Conservation (phyloP, 2,113 vertebrate genomes). For the Sander vitreus region DNA sequence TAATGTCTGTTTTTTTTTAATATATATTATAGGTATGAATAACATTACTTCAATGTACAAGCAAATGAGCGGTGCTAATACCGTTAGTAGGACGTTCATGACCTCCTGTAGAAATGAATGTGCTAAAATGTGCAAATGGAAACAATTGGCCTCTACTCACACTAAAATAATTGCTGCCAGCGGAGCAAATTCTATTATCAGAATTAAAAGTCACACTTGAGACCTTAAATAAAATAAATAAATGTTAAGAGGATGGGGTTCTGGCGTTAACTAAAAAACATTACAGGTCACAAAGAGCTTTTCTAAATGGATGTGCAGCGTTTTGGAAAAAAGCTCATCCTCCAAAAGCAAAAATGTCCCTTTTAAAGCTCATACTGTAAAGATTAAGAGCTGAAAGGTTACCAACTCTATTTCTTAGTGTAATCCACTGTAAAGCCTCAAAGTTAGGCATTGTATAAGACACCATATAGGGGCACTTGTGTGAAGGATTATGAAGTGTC, state of each 20-base stretch:
- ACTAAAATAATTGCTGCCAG: slow-evolving; percentile 44
- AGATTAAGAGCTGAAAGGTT: slow-evolving; percentile 63
- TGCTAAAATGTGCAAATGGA: slow-evolving; percentile 54
- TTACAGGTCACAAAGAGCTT: slow-evolving; percentile 34
- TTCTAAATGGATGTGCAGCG: slow-evolving; percentile 35
- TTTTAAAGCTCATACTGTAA: slow-evolving; percentile 20
- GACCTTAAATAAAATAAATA: slow-evolving; percentile 14
- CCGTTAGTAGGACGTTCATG: slow-evolving; percentile 1
- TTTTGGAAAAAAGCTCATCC: slow-evolving; percentile 27
- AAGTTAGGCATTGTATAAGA: slow-evolving; percentile 58
- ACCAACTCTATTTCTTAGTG: slow-evolving; percentile 49
- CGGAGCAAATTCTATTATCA: slow-evolving; percentile 33
- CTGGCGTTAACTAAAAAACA: slow-evolving; percentile 33
- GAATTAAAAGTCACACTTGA: slow-evolving; percentile 41
- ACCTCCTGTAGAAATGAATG: slow-evolving; percentile 34
- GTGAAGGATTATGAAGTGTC: slow-evolving; percentile 67
- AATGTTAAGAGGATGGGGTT: slow-evolving; percentile 20
- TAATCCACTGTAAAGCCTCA: slow-evolving; percentile 70
- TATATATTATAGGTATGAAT: slow-evolving; percentile 11
- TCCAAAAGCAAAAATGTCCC: slow-evolving; percentile 23
- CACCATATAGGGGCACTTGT: slow-evolving; percentile 50
- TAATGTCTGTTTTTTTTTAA: not conserved
- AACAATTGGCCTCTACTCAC: slow-evolving; percentile 23
- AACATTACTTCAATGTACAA: slow-evolving; percentile 42
- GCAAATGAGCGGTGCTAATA: slow-evolving; percentile 30